phyloP scores from a whole-genome alignment of 2,113 vertebrate species.

The Mastomys natalensis region DNA sequence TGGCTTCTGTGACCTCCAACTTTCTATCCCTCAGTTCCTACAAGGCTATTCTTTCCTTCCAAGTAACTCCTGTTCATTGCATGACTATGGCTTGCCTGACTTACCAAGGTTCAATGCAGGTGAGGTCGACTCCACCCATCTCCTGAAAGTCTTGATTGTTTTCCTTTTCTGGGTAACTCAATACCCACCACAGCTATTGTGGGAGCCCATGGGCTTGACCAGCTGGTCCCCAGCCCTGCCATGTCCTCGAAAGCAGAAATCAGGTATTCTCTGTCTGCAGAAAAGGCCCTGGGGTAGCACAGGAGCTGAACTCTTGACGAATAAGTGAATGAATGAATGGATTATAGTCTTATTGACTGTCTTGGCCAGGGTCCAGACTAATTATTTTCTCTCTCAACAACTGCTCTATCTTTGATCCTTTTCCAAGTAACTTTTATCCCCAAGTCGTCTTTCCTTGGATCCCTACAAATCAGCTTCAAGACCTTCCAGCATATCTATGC shows the following conservation, averaged over 20 bases:
- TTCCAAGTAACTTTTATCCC: background rate
- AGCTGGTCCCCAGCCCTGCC: background rate
- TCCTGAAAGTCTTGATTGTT: background rate
- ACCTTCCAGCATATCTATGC: background rate
- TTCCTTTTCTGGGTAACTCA: background rate
- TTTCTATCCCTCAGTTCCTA: background rate
- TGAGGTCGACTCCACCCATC: background rate
- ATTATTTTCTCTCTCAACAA: conserved; percentile 14
- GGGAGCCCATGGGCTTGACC: background rate
- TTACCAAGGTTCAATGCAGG: background rate
- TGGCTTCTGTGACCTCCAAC: background rate
- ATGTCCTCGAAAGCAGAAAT: background rate
- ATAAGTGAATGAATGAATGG: background rate
- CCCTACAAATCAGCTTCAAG: background rate
- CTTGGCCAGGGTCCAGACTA: background rate
- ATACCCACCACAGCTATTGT: background rate
- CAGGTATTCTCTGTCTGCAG: background rate
- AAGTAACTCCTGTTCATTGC: background rate
- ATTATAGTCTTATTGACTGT: background rate
- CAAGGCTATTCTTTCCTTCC: background rate
- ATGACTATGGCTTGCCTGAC: background rate
- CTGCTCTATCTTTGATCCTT: background rate
- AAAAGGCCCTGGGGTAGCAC: background rate
- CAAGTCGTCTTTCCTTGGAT: background rate
- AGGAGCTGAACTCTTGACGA: background rate